phyloP scores from a whole-genome alignment of 2,888 invertebrate species.

The Drosophila fungiperda region DNA sequence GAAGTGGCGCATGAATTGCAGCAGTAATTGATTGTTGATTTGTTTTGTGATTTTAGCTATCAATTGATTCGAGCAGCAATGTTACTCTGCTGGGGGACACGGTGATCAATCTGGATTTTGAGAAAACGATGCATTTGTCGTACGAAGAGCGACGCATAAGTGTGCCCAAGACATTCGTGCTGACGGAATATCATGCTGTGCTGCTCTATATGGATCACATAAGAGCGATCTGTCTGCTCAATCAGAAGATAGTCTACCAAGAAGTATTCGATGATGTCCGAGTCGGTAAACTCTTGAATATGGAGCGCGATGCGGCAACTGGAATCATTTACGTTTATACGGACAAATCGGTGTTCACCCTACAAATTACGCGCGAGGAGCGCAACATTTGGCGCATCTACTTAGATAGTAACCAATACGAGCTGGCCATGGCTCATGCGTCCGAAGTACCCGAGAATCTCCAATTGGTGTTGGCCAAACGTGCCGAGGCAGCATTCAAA shows the following conservation, averaged over 20 bases:
- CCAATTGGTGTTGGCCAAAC: conserved; percentile 93
- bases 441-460: conserved; percentile 92
- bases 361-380: conserved; percentile 93
- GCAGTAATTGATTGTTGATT: neutral
- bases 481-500: conserved; percentile 94
- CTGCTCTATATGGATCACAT: conserved; percentile 93
- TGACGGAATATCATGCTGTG: conserved; percentile 96
- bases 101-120: conserved; percentile 68
- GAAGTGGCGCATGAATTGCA: conserved; percentile 36
- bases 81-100: conserved; percentile 64
- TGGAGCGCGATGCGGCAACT: conserved; percentile 92
- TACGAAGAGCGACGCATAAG: conserved; percentile 81
- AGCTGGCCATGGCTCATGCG: conserved; percentile 94
- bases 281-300: conserved; percentile 91
- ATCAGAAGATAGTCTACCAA: conserved; percentile 94
- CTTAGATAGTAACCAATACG: conserved; percentile 93
- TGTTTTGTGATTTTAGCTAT: conserved; percentile 34
- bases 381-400: conserved; percentile 96
- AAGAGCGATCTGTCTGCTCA: conserved; percentile 93
- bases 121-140: conserved; percentile 70
- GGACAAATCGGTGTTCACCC: conserved; percentile 93
- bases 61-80: conserved; percentile 49
- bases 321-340: conserved; percentile 95
- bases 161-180: conserved; percentile 90
- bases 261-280: conserved; percentile 91